phyloP scores from a whole-genome alignment of 92 coral and sea anemone species.

The Phenganax subtilis region DNA sequence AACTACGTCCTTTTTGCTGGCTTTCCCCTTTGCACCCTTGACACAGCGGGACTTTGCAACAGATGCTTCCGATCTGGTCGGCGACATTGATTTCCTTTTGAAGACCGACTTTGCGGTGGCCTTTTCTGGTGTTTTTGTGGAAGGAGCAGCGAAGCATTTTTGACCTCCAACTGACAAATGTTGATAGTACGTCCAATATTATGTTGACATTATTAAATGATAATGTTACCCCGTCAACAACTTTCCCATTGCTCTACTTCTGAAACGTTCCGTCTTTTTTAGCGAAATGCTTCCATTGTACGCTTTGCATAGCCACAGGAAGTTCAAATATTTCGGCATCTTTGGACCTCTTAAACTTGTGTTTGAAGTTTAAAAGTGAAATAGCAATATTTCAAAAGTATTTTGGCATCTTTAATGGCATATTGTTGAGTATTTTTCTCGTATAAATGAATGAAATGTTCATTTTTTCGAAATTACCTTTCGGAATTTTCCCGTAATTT shows the following conservation, averaged over 20 bases:
- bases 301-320: too few relatives aligned
- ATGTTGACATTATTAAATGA: neutral
- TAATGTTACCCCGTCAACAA: too few relatives aligned
- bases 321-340: too few relatives aligned
- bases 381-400: too few relatives aligned
- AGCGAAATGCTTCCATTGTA: too few relatives aligned
- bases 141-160: slow-evolving; percentile 63
- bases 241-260: too few relatives aligned
- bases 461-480: neutral
- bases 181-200: neutral
- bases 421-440: neutral
- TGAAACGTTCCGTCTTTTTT: too few relatives aligned
- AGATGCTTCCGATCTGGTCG: slow-evolving; percentile 32
- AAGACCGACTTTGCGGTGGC: slow-evolving; percentile 46
- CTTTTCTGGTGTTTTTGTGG: slow-evolving; percentile 20
- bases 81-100: slow-evolving; percentile 52
- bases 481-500: neutral
- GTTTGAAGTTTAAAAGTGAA: too few relatives aligned
- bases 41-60: neutral
- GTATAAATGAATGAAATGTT: neutral
- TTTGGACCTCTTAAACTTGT: too few relatives aligned
- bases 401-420: too few relatives aligned
- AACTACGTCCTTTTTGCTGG: slow-evolving; percentile 25
- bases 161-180: neutral
- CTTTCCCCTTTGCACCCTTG: slow-evolving; percentile 30